phyloP scores from a whole-genome alignment of 2,797 vertebrate species.

The Chelon labrosus region DNA sequence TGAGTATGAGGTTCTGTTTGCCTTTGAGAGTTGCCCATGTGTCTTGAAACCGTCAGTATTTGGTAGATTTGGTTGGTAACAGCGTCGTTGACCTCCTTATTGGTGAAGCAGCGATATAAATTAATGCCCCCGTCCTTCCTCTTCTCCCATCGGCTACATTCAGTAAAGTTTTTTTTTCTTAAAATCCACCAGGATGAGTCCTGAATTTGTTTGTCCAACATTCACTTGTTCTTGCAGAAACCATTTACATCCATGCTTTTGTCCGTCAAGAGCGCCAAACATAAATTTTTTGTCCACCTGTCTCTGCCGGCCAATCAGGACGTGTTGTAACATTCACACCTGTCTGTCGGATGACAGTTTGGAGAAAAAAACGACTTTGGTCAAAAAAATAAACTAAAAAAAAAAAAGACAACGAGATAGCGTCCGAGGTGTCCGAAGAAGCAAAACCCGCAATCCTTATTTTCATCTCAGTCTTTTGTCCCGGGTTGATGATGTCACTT shows the following conservation, averaged over 20 bases:
- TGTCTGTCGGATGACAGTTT: conserved; percentile 4
- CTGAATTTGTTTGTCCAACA: neutral
- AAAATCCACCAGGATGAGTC: neutral
- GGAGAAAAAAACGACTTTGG: conserved; percentile 45
- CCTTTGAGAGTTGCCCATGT: neutral
- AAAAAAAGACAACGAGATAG: too few species aligned
- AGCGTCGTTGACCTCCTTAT: conserved; percentile 20
- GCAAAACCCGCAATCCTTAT: too few species aligned
- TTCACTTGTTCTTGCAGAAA: conserved; percentile 7
- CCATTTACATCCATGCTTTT: neutral
- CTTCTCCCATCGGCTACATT: conserved; percentile 31
- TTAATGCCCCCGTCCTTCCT: neutral
- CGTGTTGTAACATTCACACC: conserved; percentile 24
- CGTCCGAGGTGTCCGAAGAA: too few species aligned
- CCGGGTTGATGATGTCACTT: neutral
- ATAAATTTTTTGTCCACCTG: neutral
- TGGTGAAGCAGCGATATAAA: conserved; percentile 49
- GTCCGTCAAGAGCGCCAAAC: neutral
- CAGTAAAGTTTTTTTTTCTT: conserved; percentile 4
- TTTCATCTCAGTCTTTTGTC: neutral
- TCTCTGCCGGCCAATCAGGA: conserved; percentile 27
- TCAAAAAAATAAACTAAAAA: conserved; percentile 13
- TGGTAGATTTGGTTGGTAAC: conserved; percentile 33
- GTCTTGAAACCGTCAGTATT: conserved; percentile 18
- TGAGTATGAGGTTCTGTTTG: neutral